Evolutionary conservation across 2,113 vertebrate genomes (phyloP), one percentile per base, ranked within the genome.

Genomic region (Struthio camelus): DNA sequence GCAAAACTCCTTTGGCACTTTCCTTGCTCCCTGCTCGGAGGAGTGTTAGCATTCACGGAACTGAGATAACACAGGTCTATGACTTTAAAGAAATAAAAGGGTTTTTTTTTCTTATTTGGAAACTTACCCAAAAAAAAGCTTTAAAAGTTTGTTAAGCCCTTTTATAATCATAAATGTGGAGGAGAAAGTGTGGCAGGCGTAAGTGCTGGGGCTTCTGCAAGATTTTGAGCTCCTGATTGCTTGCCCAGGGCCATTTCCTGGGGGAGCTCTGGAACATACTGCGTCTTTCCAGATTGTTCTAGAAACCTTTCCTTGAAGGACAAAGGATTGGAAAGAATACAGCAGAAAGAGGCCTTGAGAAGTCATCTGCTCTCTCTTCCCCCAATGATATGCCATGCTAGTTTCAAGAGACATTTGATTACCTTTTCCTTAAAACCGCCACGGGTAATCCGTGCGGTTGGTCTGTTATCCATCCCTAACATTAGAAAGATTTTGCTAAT

Each of bases 1-100:
- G 4, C 20, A 50, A n/a, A 44, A 2, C 11, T 27, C 8, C 59
- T 69, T 4, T 44, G 40, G 2, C 30, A 15, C 10, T 73, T 61
- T n/a, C n/a, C 22, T 14, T 44, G 4, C 23, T 81, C 34, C 48
- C 6, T 2, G 0, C 1, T 36, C 12, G 8, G 2, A 8, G 9
- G 2, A 48, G 11, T 15, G 7, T 11, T 11, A 10, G 10, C 6
- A 8, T 46, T 67, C 64, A 17, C 36, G 10, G 14, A 24, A 4
- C 30, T 28, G 15, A 36, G 12, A 30, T 67, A 44, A 16, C 54
- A 22, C 9, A 7, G 15, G 19, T 14, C 16, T 69, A 51, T n/a
- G 28, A 11, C 20, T 90, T 90, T 40, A 71, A 48, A 42, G 64
- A 42, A 64, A 19, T 50, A 11, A 56, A 90, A 54, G 3, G 19